These are phyloP conservation scores for Bryconaethiops microstoma DNA, from an alignment of 2,797 vertebrate species.

Conservation along the genomic window DNA sequence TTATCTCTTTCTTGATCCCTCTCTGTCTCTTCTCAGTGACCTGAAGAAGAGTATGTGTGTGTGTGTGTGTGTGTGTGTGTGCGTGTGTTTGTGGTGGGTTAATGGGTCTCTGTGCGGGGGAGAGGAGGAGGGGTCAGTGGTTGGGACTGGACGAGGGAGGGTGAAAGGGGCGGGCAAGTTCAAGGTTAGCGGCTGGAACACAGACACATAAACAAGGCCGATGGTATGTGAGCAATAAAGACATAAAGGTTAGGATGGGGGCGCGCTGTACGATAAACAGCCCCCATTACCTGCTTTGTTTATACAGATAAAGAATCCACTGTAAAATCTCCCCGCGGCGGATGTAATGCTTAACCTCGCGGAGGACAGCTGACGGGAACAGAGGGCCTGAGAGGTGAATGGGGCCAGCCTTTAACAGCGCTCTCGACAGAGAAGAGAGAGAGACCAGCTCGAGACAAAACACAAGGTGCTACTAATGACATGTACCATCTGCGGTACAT, in stretches of 20 bases:
- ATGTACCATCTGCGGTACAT: slow-evolving; percentile 46
- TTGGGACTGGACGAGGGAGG: slow-evolving; percentile 8
- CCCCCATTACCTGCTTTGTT: slow-evolving; percentile 81
- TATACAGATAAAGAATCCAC: slow-evolving; percentile 77
- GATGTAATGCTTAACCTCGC: slow-evolving; percentile 55
- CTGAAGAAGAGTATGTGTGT: background rate
- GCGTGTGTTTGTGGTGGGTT: background rate
- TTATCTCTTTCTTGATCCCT: background rate
- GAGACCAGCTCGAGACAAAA: slow-evolving; percentile 19
- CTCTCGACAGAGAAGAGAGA: slow-evolving; percentile 13
- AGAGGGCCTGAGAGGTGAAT: slow-evolving; percentile 53
- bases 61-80: slow-evolving; percentile 14
- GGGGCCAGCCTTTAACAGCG: slow-evolving; percentile 34
- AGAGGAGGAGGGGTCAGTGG: slow-evolving; percentile 28
- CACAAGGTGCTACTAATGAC: slow-evolving; percentile 44
- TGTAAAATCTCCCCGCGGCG: slow-evolving; percentile 54
- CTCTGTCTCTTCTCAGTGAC: slow-evolving; percentile 63
- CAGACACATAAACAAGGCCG: slow-evolving; percentile 78
- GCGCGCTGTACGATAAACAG: slow-evolving; percentile 78
- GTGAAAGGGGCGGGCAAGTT: slow-evolving; percentile 67
- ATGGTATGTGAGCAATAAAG: slow-evolving; percentile 81
- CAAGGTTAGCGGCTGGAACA: slow-evolving; percentile 79
- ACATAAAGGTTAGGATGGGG: slow-evolving; percentile 79
- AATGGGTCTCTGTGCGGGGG: slow-evolving; percentile 54
- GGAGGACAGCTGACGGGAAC: slow-evolving; percentile 39